These are phyloP conservation scores for Salticus scenicus DNA, from an alignment of 2,888 invertebrate genomes.

Conservation along the genomic window DNA sequence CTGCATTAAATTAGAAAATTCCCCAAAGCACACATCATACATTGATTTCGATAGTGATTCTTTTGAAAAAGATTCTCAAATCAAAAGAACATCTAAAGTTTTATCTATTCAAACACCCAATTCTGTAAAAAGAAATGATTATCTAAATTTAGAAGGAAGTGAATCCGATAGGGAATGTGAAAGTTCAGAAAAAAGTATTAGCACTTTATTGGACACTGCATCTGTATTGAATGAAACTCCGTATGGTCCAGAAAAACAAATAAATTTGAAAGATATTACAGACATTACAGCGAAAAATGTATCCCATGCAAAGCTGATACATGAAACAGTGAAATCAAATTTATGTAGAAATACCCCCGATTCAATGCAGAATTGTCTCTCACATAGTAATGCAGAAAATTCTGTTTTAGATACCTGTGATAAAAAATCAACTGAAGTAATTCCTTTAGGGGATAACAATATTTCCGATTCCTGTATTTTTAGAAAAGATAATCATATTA, in stretches of 20 bases:
- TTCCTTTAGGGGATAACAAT: neutral
- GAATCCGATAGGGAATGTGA: constrained; percentile 27
- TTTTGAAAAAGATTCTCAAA: no score
- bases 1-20: no score
- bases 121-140: constrained; percentile 21
- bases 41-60: neutral
- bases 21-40: no score
- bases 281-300: neutral
- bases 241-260: constrained; percentile 27
- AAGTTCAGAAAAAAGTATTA: neutral
- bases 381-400: neutral
- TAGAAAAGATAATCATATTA: constrained; percentile 26
- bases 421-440: neutral
- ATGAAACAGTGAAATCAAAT: neutral
- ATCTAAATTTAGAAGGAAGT: constrained; percentile 38
- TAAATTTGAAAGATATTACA: neutral
- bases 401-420: neutral
- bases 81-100: neutral
- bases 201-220: constrained; percentile 35
- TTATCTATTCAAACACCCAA: neutral
- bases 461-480: neutral
- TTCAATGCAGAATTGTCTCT: neutral
- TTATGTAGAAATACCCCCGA: neutral
- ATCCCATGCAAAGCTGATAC: neutral
- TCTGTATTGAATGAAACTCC: constrained; percentile 30